Evolutionary conservation across 53 echinoderm and acorn worm species (phyloP), one percentile per base, ranked within the genome.

Genomic region (Echinarachnius parma): DNA sequence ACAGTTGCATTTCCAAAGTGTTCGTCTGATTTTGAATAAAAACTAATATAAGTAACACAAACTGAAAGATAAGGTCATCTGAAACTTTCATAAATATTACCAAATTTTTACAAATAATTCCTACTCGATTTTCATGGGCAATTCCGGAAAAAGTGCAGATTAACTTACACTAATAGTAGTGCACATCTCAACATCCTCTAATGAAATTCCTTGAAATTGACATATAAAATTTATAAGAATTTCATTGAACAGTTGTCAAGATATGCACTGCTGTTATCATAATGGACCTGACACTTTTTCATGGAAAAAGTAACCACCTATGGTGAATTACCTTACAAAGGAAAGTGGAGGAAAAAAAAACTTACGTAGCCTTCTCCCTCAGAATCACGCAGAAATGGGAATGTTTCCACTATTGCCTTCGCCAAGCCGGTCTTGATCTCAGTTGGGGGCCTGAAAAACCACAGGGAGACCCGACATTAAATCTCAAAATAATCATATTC

Each of bases 341-440:
- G 62, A 62, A 62, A 62, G 62, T 62, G 62, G 48, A 69, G 33
- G 52, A 76, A 76, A 45, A 76, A 76, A 60, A 36, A 34, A 63
- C 34, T 78, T 46, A 34, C 78, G 48, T 78, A 52, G 63, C 78
- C 78, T 78, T 78, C 78, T 48, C 78, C 78, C 50, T 78, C 78
- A 48, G 78, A 78, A 78, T 78, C 78, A 15, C 49, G 62, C 47
- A 62, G 78, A 33, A 50, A 78, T 22, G 63, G 78, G 63, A 78
- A 78, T 50, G 62, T 63, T 33, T 78, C 78, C 48, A 63, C 52
- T 31, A 78, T 62, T 53, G 63, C 27, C 53, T 64, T 78, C 27
- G 63, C 78, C 28, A 78, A 14, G 78, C 34, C 78, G 63, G 63
- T 63, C 63, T 78, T 78, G 52, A 62, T 63, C 21, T 64, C 63